Percentiles rank a stretch among this genome's conserved stretches.
Conservation (phyloP, 2,888 invertebrate genomes). For the Leptinotarsa haldemani region DNA sequence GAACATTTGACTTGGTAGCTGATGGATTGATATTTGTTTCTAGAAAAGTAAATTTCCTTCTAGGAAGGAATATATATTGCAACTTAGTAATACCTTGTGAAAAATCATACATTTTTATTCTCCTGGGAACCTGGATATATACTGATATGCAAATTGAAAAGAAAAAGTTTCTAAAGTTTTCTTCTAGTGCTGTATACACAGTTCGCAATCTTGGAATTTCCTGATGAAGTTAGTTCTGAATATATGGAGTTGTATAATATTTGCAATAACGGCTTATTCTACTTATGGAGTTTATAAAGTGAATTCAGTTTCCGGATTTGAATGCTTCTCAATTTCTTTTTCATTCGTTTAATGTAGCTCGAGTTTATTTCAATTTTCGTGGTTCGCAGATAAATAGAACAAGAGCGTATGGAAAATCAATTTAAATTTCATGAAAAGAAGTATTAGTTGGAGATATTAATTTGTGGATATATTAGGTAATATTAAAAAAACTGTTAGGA, state of each 20-base stretch:
- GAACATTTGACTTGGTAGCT: no score
- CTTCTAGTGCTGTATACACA: slow-evolving; percentile 25
- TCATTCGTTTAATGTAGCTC: slow-evolving; percentile 9
- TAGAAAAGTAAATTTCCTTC: background rate
- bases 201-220: slow-evolving; percentile 33
- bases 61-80: slow-evolving; percentile 2
- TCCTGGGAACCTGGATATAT: slow-evolving; percentile 34
- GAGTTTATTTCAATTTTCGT: background rate
- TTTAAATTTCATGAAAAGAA: background rate
- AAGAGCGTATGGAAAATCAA: background rate
- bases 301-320: slow-evolving; percentile 25
- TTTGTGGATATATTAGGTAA: no score
- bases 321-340: slow-evolving; percentile 37
- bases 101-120: slow-evolving; percentile 30
- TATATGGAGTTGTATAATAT: slow-evolving; percentile 38
- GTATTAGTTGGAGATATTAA: no score
- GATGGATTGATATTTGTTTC: no score
- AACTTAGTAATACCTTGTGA: slow-evolving; percentile 32
- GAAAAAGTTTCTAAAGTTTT: slow-evolving; percentile 35
- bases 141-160: slow-evolving; percentile 43
- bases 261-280: slow-evolving; percentile 41
- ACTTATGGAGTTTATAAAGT: slow-evolving; percentile 36
- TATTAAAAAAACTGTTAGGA: no score
- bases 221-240: slow-evolving; percentile 40
- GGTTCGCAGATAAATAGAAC: background rate